A percentile compares a stretch with the other conserved stretches of the same genome.
These are phyloP conservation scores for Tyrannus savana DNA, from an alignment of 2,113 vertebrate species.

Conservation along the genomic window DNA sequence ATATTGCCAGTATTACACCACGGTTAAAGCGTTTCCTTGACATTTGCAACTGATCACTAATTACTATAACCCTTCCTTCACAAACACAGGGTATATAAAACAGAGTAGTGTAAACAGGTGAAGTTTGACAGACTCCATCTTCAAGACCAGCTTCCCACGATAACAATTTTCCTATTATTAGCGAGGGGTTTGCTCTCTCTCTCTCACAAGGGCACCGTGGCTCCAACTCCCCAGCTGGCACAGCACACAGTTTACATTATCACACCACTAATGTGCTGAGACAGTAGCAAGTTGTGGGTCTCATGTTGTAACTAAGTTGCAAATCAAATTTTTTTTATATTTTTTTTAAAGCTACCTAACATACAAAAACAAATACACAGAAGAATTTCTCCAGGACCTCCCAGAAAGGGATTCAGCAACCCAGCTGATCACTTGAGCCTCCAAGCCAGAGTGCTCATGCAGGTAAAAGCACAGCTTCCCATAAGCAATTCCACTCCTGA, in stretches of 20 bases:
- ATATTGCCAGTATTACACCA: neutral
- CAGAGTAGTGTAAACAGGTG: conserved; percentile 75
- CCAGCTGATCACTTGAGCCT: neutral
- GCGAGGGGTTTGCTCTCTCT: neutral
- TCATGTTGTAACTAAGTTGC: neutral
- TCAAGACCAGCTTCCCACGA: conserved; percentile 58
- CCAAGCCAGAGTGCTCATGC: neutral
- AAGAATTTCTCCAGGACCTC: neutral
- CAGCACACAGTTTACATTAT: conserved; percentile 56
- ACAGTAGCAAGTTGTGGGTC: neutral
- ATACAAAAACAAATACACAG: neutral
- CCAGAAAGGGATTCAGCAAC: neutral
- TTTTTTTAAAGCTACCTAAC: neutral
- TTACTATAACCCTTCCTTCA: conserved; percentile 38
- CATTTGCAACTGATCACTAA: neutral
- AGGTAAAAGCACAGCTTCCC: neutral
- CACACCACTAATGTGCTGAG: conserved; percentile 51
- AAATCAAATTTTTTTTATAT: neutral
- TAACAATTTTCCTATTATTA: conserved; percentile 71
- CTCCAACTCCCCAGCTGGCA: conserved; percentile 65
- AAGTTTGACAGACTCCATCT: conserved; percentile 74
- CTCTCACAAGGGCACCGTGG: conserved; percentile 68
- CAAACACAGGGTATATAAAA: conserved; percentile 51
- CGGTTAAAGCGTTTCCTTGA: neutral
- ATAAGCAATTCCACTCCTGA: neutral